Evolutionary conservation across 2,888 invertebrate species (phyloP), one percentile per base, ranked within the genome.

Genomic region (Agonopterix alstromeriana): DNA sequence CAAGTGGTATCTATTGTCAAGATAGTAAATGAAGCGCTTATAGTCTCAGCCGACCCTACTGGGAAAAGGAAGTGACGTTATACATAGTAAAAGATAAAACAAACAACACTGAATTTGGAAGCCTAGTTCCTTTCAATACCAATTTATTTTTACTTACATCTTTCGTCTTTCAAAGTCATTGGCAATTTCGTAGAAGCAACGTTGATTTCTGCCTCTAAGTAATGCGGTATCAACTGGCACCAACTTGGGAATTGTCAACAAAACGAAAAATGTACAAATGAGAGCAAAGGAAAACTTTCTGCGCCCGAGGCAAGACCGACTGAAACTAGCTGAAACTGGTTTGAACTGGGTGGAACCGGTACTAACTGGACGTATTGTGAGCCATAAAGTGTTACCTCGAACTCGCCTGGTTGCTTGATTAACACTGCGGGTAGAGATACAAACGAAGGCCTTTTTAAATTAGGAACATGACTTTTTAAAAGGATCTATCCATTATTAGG

Each of bases 271-370:
- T 8, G 56, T 59, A 61, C 57, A 65, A 68, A 67, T 63, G 64
- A 64, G 53, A 51, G 60, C 53, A 59, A 64, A 63, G 67, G 59
- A 66, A 70, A 75, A 76, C 71, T 78, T 73, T 57, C 53, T 64
- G 57, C 53, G 54, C 56, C 43, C 48, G 17, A 14, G 43, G 48
- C 48, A 27, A 27, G 27, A 27, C 27, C 27, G 27, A 27, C 27
- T 27, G 27, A 27, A 27, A 27, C 27, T 27, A 7, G 27, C 27
- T 27, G 27, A 27, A 27, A 27, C 27, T 27, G 27, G 27, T 27
- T 27, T 27, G 27, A 27, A 27, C 27, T 27, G 40, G 40, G 11
- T 10, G 38, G n/a, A n/a, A 53, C 53, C 53, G 57, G 54, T 52
- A 45, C 54, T 55, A 59, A 58, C 59, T 55, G 52, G 52, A 53